Percentiles rank a stretch among this genome's conserved stretches.
Evolutionary conservation across 1,140 invertebrate genomes (phyloP).

Genomic region (Bemisia tabaci): DNA sequence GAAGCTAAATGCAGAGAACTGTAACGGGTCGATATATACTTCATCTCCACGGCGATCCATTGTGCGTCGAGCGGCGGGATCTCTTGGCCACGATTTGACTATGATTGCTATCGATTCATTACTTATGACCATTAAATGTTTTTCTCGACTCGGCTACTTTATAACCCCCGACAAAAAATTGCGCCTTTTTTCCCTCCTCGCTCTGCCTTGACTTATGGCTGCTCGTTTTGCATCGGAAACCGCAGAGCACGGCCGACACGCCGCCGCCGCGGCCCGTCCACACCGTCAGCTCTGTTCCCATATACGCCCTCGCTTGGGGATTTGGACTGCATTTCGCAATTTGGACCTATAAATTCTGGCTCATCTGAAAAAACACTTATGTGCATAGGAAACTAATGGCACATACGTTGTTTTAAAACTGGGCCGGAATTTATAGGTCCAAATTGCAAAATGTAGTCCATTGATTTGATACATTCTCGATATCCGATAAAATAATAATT

Average conservation of each 20-base stretch:
- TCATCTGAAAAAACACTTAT: background rate
- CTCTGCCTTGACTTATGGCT: background rate
- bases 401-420: too few species aligned
- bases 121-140: background rate
- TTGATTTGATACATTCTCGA: too few species aligned
- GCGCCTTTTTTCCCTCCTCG: background rate
- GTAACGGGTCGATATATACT: too few species aligned
- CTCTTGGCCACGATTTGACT: background rate
- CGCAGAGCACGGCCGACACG: background rate
- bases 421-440: too few species aligned
- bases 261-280: too few species aligned
- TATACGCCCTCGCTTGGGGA: background rate
- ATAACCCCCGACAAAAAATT: background rate
- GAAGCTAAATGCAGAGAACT: too few species aligned
- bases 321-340: too few species aligned
- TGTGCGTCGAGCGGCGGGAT: background rate
- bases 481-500: too few species aligned
- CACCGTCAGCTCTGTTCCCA: too few species aligned
- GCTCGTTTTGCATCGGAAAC: background rate
- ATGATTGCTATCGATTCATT: background rate
- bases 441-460: too few species aligned
- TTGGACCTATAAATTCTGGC: too few species aligned
- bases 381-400: too few species aligned
- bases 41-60: background rate
- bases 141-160: background rate